A percentile compares a stretch with the other conserved stretches of the same genome.
Conservation (phyloP, 2,113 vertebrate genomes). For the Percina caprodes region DNA sequence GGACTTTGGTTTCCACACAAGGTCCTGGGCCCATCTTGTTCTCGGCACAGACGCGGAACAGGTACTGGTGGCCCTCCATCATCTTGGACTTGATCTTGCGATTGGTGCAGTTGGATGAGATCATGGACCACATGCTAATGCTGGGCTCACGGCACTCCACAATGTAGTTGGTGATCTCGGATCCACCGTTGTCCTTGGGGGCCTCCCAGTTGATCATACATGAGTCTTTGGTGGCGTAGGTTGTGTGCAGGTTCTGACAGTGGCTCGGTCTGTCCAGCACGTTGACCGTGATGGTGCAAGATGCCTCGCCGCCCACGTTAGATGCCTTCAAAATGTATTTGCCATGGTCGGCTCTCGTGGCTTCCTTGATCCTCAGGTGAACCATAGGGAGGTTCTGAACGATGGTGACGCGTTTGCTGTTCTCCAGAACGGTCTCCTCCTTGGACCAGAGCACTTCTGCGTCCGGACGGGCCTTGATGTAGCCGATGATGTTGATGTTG, state of each 20-base stretch:
- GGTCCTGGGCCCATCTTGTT: constrained; percentile 97
- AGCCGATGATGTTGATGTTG: constrained; percentile 92
- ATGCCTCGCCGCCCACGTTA: constrained; percentile 95
- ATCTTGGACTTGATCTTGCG: constrained; percentile 93
- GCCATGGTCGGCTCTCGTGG: constrained; percentile 93
- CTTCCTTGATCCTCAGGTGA: constrained; percentile 92
- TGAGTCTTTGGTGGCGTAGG: constrained; percentile 91
- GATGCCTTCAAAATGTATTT: constrained; percentile 93
- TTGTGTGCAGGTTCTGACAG: constrained; percentile 92
- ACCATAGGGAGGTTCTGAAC: constrained; percentile 90
- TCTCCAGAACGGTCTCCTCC: constrained; percentile 87
- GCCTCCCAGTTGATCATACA: constrained; percentile 96
- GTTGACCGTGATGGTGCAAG: constrained; percentile 91
- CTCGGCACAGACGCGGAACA: constrained; percentile 96
- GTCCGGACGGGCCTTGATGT: constrained; percentile 95
- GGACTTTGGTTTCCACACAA: constrained; percentile 91
- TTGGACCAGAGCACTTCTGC: constrained; percentile 95
- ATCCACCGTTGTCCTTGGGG: constrained; percentile 95
- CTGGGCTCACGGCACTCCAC: constrained; percentile 96
- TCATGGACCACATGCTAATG: constrained; percentile 93
- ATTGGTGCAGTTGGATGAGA: constrained; percentile 93
- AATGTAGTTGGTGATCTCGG: constrained; percentile 98
- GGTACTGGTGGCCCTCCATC: constrained; percentile 93
- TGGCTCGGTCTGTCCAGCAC: constrained; percentile 96
- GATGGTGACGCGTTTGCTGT: constrained; percentile 88